Base-by-base conservation (phyloP, 37 sponge, comb jelly and placozoan genomes). In the Chondrosia reniformis region DNA sequence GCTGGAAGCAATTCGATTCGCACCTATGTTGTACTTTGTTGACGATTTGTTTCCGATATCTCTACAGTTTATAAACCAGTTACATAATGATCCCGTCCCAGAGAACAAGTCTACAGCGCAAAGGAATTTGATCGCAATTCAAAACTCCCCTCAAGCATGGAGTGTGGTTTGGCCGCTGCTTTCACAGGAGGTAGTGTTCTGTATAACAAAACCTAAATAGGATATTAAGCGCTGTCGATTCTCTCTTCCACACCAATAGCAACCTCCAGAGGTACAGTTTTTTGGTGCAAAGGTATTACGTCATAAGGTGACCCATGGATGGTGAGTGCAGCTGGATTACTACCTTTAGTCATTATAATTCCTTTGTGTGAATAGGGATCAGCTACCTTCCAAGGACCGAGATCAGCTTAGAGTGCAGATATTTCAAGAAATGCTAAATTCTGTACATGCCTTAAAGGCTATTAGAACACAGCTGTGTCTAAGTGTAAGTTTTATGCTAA, bases 281-380 rank as follows among this genome's bases (percentile, higher is more conserved):
- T 89, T 85, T 81, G 90, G 90, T 36, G 90, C 90, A 40, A 59
- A 79, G 46, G 77, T 81, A 59, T 75, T 90, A 40, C 45, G 66
- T 32, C 77, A 44, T 27, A 90, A 90, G 39, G 79, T 90, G 22
- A n/a, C 69, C 22, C 59, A 79, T 22, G 39, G 59, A 39, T 90
- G 91, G 91, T 90, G 41, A 64, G 81, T 42, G 41, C n/a, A 41
- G 31, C 32, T 21, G 28, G 2, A 2, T 22, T 17, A 30, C 12
- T 21, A 54, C 36, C 31, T 40, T 55, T 46, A 54, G 10, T 21
- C 36, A 15, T 46, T 62, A 22, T 27, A 19, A 13, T 4, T 32
- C 38, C 40, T 25, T 41, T 27, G 0, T 55, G n/a, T 43, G 27
- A 33, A n/a, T 49, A 89, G 90, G 90, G 7, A 63, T 0, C 85